phyloP scores from a whole-genome alignment of 1,140 invertebrate genomes.

The Theocolax elegans region DNA sequence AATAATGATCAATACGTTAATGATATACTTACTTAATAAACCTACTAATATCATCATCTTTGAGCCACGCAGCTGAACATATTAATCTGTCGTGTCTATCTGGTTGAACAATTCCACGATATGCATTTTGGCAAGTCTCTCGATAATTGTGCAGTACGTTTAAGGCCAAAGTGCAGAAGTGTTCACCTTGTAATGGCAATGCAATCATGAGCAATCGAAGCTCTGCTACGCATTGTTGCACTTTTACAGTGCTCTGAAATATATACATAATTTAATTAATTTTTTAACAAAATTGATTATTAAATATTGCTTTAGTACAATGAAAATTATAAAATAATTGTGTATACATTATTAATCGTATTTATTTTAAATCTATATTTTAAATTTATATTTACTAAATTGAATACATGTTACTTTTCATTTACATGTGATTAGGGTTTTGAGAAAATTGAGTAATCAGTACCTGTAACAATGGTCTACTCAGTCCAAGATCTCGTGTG shows the following conservation, averaged over 20 bases:
- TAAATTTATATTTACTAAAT: too few relatives aligned
- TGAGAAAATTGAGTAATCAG: neutral
- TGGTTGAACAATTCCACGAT: constrained; percentile 82
- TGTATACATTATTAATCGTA: neutral
- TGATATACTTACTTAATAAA: constrained; percentile 84
- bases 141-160: constrained; percentile 79
- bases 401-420: too few relatives aligned
- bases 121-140: constrained; percentile 81
- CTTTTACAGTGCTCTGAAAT: constrained; percentile 77
- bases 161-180: constrained; percentile 77
- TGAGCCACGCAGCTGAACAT: constrained; percentile 90
- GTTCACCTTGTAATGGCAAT: constrained; percentile 77
- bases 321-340: neutral
- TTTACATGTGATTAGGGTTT: too few relatives aligned
- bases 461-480: constrained; percentile 79
- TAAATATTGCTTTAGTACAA: neutral
- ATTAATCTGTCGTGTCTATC: constrained; percentile 83
- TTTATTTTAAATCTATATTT: too few relatives aligned
- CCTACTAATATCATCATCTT: constrained; percentile 93
- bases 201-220: constrained; percentile 77
- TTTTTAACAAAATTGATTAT: neutral
- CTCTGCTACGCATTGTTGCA: constrained; percentile 78
- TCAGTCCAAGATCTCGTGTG: constrained; percentile 72
- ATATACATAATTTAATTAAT: constrained; percentile 29
- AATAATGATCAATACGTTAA: too few relatives aligned